Base-by-base conservation (phyloP, 2,113 vertebrate species). In the Morone saxatilis region DNA sequence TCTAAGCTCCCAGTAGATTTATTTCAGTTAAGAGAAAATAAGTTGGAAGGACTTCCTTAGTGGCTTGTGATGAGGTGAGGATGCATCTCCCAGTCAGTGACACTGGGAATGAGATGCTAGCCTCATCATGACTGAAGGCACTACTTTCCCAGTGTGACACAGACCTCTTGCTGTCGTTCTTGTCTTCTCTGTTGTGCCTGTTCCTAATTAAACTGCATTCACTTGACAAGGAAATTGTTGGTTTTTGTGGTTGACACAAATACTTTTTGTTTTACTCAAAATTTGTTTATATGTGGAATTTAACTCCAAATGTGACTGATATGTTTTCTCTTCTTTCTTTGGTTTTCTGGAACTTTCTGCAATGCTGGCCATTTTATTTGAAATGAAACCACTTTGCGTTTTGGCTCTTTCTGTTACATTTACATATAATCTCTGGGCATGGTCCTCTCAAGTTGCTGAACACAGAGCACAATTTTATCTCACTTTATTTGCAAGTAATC, bases 31-130 rank as follows among this genome's bases (percentile, higher is more conserved):
- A 41, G 25, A 25, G 53, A 25, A 48, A 45, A 56, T 6, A 13
- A 4, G 51, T 41, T 59, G 47, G 54, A 51, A 57, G 43, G n/a
- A 43, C 48, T 69, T 84, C 63, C 20, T 79, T 1, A 9, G 70
- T 12, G 67, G 43, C 43, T 78, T 51, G 0, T 38, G n/a, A 66
- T 51, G 65, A 85, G 71, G 48, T 75, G 36, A 85, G 6, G 51
- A 60, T 43, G 13, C 59, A 25, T 50, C 76, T 56, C 70, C 56
- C 16, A 41, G 40, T 20, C 25, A 81, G 25, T 4, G 1, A 20
- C 71, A 13, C 65, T 48, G 17, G 59, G 70, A 63, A 47, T 20
- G 6, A 62, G 40, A 67, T 6, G 20, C 20, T 9, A 22, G 45
- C 71, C 57, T 74, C 56, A 61, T 74, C 57, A n/a, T 16, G 45